phyloP scores from a whole-genome alignment of 1,140 invertebrate species.

The Maniola jurtina region DNA sequence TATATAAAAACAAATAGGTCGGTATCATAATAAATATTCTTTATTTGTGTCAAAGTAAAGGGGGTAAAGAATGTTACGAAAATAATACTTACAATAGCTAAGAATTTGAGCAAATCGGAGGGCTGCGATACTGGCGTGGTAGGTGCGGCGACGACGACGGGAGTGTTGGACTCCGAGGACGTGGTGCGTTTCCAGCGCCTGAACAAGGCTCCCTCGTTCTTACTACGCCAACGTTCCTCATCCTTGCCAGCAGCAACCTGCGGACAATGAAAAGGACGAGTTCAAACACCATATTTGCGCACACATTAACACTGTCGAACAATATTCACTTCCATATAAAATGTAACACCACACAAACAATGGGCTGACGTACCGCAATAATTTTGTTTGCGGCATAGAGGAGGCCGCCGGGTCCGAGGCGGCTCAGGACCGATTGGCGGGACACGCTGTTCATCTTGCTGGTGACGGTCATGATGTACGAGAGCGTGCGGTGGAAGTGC shows the following conservation, averaged over 20 bases:
- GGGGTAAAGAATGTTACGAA: background rate
- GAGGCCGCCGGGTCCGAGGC: conserved; percentile 66
- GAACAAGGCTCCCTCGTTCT: conserved; percentile 68
- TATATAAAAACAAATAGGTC: too few species aligned
- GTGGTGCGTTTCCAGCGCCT: conserved; percentile 62
- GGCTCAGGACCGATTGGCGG: conserved; percentile 67
- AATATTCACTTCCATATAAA: conserved; percentile 49
- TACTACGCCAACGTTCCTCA: conserved; percentile 69
- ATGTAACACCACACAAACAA: conserved; percentile 52
- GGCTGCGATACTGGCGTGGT: conserved; percentile 54
- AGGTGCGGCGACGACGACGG: conserved; percentile 44
- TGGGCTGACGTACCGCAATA: conserved; percentile 70
- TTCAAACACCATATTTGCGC: conserved; percentile 53
- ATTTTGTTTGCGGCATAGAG: conserved; percentile 74
- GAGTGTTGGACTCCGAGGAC: conserved; percentile 43
- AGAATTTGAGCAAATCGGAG: conserved; percentile 73
- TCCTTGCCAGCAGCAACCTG: conserved; percentile 73
- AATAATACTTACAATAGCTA: conserved; percentile 75
- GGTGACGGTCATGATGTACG: conserved; percentile 70
- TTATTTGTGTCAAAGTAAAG: background rate
- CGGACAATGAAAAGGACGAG: conserved; percentile 64
- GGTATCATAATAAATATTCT: too few species aligned
- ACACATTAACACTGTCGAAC: conserved; percentile 40
- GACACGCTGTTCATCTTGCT: conserved; percentile 77
- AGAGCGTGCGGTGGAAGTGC: conserved; percentile 48